A percentile compares a stretch with the other conserved stretches of the same genome.
Evolutionary conservation across 2,797 vertebrate genomes (phyloP).

Genomic region (Lithobates pipiens): DNA sequence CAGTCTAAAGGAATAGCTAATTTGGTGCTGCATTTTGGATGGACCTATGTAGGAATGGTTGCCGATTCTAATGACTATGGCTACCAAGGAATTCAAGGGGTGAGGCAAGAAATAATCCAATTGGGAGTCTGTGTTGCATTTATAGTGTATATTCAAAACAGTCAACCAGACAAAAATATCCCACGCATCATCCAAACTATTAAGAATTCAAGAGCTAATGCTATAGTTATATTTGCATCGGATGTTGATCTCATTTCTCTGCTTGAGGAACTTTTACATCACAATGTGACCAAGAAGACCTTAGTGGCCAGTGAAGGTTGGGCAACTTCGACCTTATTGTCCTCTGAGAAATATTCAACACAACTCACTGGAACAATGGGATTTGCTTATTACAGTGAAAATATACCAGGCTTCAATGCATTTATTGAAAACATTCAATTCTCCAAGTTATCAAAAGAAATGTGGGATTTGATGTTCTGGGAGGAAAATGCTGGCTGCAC

Average conservation of each 20-base stretch:
- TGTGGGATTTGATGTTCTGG: slow-evolving; percentile 84
- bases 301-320: slow-evolving; percentile 88
- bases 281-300: slow-evolving; percentile 82
- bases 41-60: slow-evolving; percentile 86
- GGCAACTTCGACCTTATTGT: slow-evolving; percentile 83
- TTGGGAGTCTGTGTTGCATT: slow-evolving; percentile 27
- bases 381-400: slow-evolving; percentile 78
- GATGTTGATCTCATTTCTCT: slow-evolving; percentile 85
- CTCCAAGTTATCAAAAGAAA: slow-evolving; percentile 67
- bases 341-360: slow-evolving; percentile 74
- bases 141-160: slow-evolving; percentile 11
- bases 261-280: slow-evolving; percentile 73
- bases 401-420: slow-evolving; percentile 77
- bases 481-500: slow-evolving; percentile 84
- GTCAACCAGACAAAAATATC: slow-evolving; percentile 69
- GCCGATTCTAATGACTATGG: slow-evolving; percentile 85
- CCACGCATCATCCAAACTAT: slow-evolving; percentile 75
- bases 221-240: slow-evolving; percentile 85
- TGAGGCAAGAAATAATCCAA: slow-evolving; percentile 65
- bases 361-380: slow-evolving; percentile 81
- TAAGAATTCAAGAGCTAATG: slow-evolving; percentile 78
- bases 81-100: slow-evolving; percentile 85
- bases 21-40: slow-evolving; percentile 82
- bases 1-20: slow-evolving; percentile 81
- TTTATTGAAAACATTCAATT: slow-evolving; percentile 79